Percentiles rank a stretch among this genome's conserved stretches.
Conservation (phyloP, 2,888 invertebrate genomes). For the Priocnemis perturbator region DNA sequence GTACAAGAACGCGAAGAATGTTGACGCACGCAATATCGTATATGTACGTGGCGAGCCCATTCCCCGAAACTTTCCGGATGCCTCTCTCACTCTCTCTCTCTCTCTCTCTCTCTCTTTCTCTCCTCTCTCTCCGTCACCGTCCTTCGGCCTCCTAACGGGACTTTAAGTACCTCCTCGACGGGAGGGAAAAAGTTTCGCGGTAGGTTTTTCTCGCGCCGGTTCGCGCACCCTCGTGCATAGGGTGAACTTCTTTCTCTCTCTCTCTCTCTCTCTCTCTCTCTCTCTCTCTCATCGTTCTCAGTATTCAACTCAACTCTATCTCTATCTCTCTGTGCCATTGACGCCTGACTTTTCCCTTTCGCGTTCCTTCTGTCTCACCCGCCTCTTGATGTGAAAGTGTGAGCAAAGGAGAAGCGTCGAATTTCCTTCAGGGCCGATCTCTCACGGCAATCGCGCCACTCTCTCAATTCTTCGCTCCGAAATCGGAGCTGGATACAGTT, state of each 20-base stretch:
- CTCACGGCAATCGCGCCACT: no score
- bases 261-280: constrained; percentile 21
- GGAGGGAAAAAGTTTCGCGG: constrained; percentile 46
- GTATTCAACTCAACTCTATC: no score
- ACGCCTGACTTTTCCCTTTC: no score
- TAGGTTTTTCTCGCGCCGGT: constrained; percentile 48
- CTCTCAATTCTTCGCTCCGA: no score
- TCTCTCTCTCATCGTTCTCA: constrained; percentile 3
- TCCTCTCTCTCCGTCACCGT: constrained; percentile 44
- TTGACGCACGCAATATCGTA: constrained; percentile 35
- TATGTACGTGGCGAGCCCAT: constrained; percentile 40
- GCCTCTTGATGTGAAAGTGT: no score
- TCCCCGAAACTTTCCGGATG: constrained; percentile 42
- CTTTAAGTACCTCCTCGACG: constrained; percentile 52
- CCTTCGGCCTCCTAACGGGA: constrained; percentile 54
- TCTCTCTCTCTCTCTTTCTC: no score
- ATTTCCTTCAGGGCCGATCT: no score
- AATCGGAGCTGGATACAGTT: no score
- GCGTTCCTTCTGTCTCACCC: no score
- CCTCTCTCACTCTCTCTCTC: constrained; percentile 34
- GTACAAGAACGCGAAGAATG: constrained; percentile 15
- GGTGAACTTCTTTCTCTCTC: constrained; percentile 5
- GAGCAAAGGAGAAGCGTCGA: no score
- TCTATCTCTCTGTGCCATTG: no score
- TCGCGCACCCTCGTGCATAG: constrained; percentile 18